These are phyloP conservation scores for Heliocidaris erythrogramma DNA, from an alignment of 35 echinoderm and acorn worm species.

Conservation along the genomic window DNA sequence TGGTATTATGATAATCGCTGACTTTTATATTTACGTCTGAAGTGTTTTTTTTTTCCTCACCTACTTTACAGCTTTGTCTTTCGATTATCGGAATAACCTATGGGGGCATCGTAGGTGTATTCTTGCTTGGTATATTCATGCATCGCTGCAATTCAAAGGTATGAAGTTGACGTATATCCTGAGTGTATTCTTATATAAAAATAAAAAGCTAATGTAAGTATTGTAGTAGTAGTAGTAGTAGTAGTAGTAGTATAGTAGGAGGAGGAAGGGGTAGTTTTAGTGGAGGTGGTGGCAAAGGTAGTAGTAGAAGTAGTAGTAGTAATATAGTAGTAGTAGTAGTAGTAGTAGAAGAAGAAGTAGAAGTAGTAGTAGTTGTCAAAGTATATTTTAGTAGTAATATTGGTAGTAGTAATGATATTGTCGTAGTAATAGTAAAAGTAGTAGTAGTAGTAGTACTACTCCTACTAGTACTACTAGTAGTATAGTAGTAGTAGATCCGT, in stretches of 20 bases:
- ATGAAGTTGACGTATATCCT: background rate
- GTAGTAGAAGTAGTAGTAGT: too few relatives aligned
- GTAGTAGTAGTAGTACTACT: background rate
- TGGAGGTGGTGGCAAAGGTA: too few relatives aligned
- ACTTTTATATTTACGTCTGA: background rate
- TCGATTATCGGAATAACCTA: background rate
- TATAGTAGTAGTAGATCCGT: background rate
- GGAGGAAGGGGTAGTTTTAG: too few relatives aligned
- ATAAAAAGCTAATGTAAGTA: too few relatives aligned
- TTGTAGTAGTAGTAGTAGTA: too few relatives aligned
- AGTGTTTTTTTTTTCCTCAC: background rate
- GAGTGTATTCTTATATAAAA: background rate
- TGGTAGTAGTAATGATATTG: too few relatives aligned
- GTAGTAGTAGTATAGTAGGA: too few relatives aligned
- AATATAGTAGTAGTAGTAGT: too few relatives aligned
- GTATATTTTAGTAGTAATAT: too few relatives aligned
- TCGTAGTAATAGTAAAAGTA: background rate
- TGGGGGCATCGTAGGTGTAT: background rate
- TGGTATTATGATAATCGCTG: background rate
- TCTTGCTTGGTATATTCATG: background rate
- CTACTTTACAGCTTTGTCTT: background rate
- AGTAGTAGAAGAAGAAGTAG: too few relatives aligned
- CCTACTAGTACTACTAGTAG: background rate
- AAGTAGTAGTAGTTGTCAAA: too few relatives aligned
- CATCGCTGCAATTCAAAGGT: constrained; percentile 30